Base-by-base conservation (phyloP, 2,888 invertebrate genomes). In the Teleiodes luculella region DNA sequence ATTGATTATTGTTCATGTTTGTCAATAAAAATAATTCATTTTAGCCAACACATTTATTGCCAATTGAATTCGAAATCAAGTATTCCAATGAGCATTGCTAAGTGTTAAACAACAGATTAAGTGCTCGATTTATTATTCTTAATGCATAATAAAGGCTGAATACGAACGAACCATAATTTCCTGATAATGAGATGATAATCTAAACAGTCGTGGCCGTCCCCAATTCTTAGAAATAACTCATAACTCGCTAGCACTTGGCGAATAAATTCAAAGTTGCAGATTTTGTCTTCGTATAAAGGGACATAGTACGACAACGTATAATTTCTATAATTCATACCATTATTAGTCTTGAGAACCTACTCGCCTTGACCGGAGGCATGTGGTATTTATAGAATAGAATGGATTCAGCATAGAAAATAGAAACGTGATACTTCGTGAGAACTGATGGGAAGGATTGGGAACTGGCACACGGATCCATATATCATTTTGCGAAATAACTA, bases 321-420 rank as follows among this genome's bases (percentile, higher is more conserved):
- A 18, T 49, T 46, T 30, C 46, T 36, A 56, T 58, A 58, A 58
- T 54, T 55, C 59, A 58, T 61, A 60, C 33, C 50, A 39, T 39
- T 46, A 53, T 53, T 49, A 53, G 18, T 46, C 60, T 57, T 65
- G 64, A 57, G 61, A 65, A 68, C 65, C 49, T 49, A 66, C 55
- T 63, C 60, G 63, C 72, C 72, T 76, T 74, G 76, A 70, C 66
- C 70, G 53, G 56, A 41, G 57, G 56, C 57, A 52, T 56, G 58
- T 63, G 57, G 52, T 52, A 52, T 55, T 51, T 52, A 39, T 56
- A 48, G 20, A 45, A 45, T 52, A 45, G 37, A 43, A 47, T 35
- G 49, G 54, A 41, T 49, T 49, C 47, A 35, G 48, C 52, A 45
- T 51, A 41, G 51, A 39, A 51, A 39, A 49, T 10, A 28, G 35